Base-by-base conservation (phyloP, 2,113 vertebrate genomes). In the Lutjanus erythropterus region DNA sequence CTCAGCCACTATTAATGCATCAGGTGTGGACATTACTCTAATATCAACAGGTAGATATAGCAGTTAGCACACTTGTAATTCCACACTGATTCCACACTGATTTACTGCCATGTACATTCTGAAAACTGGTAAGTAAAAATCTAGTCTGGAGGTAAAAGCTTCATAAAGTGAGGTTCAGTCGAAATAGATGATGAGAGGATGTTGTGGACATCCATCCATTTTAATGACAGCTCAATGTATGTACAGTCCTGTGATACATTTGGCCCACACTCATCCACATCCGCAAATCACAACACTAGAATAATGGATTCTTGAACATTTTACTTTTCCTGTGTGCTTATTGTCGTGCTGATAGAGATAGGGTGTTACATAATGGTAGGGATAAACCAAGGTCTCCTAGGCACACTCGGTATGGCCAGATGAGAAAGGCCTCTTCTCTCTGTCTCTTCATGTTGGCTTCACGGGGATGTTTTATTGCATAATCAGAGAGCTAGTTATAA, bases 401-500 rank as follows among this genome's bases (percentile, higher is more conserved):
- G 65, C 75, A 58, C 59, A 39, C 47, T 72, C 44, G 0, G 25
- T 65, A 53, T 23, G 53, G 61, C 78, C 71, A 84, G 78, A 86
- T 78, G 83, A 59, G 64, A 47, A 80, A 65, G 75, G 76, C 72
- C 60, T 78, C 80, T 42, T 80, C 71, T 72, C 42, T 67, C 61
- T 80, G 85, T 86, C 87, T 79, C 80, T 79, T 87, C 25, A 5
- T 42, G 75, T 86, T 15, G 37, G 39, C 71, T 70, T 89, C 83
- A 84, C 39, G 6, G 41, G 35, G 31, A 61, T 50, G 66, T 41
- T 71, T 76, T 61, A 55, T 91, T 87, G 80, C 78, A 82, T 91
- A 88, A 91, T 84, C 78, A 73, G 27, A 75, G 68, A 81, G 68
- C 23, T 50, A 65, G 79, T 78, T 87, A 83, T 83, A 81, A 87